Percentiles rank a stretch among this genome's conserved stretches.
These are phyloP conservation scores for Pyralis farinalis DNA, from an alignment of 2,888 invertebrate species.

Conservation along the genomic window DNA sequence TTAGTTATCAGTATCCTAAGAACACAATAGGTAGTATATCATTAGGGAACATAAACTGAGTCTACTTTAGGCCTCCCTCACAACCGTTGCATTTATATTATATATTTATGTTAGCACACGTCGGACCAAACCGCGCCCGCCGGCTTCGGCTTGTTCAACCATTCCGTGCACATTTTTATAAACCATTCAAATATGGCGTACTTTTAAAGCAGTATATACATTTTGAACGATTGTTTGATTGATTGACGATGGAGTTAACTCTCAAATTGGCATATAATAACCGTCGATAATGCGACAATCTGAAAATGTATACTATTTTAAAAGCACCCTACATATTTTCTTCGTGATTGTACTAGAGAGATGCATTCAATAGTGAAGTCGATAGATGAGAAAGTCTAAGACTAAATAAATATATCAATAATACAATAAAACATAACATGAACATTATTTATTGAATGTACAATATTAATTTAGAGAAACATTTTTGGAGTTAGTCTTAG, in stretches of 20 bases:
- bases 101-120: constrained; percentile 26
- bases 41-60: constrained; percentile 54
- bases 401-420: constrained; percentile 18
- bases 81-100: constrained; percentile 60
- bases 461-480: constrained; percentile 28
- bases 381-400: constrained; percentile 28
- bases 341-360: constrained; percentile 41
- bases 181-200: neutral
- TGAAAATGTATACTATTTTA: no score
- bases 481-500: constrained; percentile 36
- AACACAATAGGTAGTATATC: constrained; percentile 74
- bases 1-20: constrained; percentile 57
- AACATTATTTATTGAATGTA: constrained; percentile 22
- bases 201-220: no score
- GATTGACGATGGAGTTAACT: no score
- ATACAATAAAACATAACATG: constrained; percentile 2
- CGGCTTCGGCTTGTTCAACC: constrained; percentile 18
- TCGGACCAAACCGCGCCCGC: constrained; percentile 24
- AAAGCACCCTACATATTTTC: no score
- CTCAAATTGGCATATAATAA: no score
- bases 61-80: constrained; percentile 76
- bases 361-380: constrained; percentile 3
- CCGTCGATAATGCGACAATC: no score
- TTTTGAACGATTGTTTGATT: no score
- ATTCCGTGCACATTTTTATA: constrained; percentile 30